Percentiles rank a stretch among this genome's conserved stretches.
Evolutionary conservation across 2,888 invertebrate species (phyloP).

Genomic region (Acanthosoma haemorrhoidale): DNA sequence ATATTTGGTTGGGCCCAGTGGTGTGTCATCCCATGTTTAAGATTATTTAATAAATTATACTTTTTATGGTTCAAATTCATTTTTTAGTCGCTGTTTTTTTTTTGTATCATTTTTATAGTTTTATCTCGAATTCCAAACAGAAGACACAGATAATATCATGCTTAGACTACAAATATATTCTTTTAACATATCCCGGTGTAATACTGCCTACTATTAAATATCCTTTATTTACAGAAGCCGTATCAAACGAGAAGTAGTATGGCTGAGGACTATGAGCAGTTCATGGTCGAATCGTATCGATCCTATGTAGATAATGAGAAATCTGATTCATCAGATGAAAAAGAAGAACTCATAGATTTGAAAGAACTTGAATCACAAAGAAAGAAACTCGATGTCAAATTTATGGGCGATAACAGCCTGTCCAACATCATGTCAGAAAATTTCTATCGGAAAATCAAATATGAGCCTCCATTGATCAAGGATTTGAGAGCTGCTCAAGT

Average conservation of each 20-base stretch:
- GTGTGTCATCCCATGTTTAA: no score
- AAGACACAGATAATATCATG: no score
- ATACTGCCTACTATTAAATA: no score
- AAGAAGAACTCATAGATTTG: not conserved
- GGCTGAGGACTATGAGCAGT: conserved; percentile 11
- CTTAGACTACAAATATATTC: no score
- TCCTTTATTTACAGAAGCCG: not conserved
- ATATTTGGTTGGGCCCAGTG: no score
- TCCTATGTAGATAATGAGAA: not conserved
- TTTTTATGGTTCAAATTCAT: no score
- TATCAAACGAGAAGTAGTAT: not conserved
- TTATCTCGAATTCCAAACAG: no score
- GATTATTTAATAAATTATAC: no score
- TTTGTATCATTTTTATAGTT: no score
- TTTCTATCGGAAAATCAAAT: conserved; percentile 49
- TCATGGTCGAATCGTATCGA: not conserved
- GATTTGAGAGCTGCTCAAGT: conserved; percentile 56
- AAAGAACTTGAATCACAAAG: not conserved
- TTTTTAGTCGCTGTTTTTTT: no score
- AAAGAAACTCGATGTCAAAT: not conserved
- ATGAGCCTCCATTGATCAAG: conserved; percentile 58
- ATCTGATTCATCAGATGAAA: not conserved
- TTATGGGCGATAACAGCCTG: not conserved
- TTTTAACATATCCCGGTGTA: no score
- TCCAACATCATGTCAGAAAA: not conserved